phyloP scores from a whole-genome alignment of 1,140 invertebrate genomes.

The Pinna nobilis region DNA sequence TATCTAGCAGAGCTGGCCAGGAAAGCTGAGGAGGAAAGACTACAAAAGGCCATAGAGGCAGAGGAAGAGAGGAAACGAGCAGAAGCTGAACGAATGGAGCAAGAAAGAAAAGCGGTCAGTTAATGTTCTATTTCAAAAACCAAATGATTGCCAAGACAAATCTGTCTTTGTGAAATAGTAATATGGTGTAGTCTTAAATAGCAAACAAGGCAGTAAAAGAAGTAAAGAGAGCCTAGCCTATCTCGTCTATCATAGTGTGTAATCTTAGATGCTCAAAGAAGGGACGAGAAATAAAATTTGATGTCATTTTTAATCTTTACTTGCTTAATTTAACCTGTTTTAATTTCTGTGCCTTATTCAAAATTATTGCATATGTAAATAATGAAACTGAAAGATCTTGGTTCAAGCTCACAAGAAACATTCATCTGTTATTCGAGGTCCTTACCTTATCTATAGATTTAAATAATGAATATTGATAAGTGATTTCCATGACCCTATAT shows the following conservation, averaged over 20 bases:
- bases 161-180: background rate
- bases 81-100: conserved; percentile 66
- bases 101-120: conserved; percentile 53
- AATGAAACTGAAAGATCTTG: no score
- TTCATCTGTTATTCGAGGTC: no score
- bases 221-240: no score
- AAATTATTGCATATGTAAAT: no score
- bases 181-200: background rate
- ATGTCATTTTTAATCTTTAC: no score
- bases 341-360: no score
- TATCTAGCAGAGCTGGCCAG: conserved; percentile 62
- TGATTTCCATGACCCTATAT: no score
- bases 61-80: conserved; percentile 65
- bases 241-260: background rate
- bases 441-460: no score
- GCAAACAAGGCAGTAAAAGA: no score
- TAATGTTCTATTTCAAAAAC: background rate
- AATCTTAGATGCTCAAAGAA: background rate
- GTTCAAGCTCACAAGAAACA: no score
- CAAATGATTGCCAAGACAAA: background rate
- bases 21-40: conserved; percentile 64
- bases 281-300: background rate
- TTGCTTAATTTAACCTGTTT: no score
- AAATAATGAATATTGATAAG: no score
- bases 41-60: conserved; percentile 68